Evolutionary conservation across 35 echinoderm and acorn worm species (phyloP), one percentile per base, ranked within the genome.

Genomic region (Lytechinus variegatus): DNA sequence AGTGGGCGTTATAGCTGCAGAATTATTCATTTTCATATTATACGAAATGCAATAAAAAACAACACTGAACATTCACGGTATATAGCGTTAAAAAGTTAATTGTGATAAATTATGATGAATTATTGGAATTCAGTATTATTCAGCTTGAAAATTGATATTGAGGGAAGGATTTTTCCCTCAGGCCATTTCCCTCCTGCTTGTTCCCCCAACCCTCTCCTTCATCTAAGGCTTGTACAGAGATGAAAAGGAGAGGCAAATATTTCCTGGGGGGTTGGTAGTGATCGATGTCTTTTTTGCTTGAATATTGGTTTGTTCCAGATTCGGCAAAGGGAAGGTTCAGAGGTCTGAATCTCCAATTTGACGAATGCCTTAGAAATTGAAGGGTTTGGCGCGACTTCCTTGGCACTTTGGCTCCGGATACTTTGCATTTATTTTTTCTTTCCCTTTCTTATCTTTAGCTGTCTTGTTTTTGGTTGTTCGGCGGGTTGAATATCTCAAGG

Each of bases 291-390:
- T n/a, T 79, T 79, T 24, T 79, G 16, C 21, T 6, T n/a, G 19
- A 79, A 79, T 79, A 79, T 24, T 79, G 66, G 66, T 79, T 79
- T 79, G 66, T 79, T 79, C 66, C 66, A 79, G 66, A 24, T 79
- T 79, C n/a, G 66, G 66, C 4, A 79, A n/a, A 9, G 66, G 21
- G 66, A 0, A 79, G 66, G 19, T 16, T 79, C 66, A n/a, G 16
- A 79, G 66, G 66, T 79, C 19, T 79, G 66, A 79, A 79, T 79
- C 16, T 79, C 3, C 66, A 79, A 79, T 79, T 79, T 13, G 66
- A 16, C 19, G 16, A 24, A 16, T 79, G 66, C 6, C 66, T 7
- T 16, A 79, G 66, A 8, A 79, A 6, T 0, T 5, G 66, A 19
- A 79, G 66, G 66, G 66, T 24, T 24, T 79, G 66, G 66, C 66